Percentiles rank a stretch among this genome's conserved stretches.
phyloP scores from a whole-genome alignment of 2,113 vertebrate genomes.

The Zapus hudsonius region DNA sequence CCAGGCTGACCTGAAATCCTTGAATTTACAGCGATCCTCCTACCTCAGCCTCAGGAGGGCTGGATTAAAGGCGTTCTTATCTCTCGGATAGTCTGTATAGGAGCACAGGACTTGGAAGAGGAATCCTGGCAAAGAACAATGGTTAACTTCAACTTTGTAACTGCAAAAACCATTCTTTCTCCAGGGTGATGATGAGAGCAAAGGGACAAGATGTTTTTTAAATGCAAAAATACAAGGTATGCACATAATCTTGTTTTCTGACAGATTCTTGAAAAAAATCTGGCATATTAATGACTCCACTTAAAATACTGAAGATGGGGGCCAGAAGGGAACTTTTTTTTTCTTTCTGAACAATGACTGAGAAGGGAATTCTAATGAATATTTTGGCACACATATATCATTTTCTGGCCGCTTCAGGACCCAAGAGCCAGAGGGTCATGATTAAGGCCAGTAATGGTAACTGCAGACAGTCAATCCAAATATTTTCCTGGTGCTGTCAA shows the following conservation, averaged over 20 bases:
- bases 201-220: constrained; percentile 60
- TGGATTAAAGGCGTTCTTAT: not conserved
- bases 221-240: constrained; percentile 73
- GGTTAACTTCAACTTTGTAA: constrained; percentile 34
- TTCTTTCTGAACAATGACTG: constrained; percentile 82
- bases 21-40: no score
- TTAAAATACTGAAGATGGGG: constrained; percentile 79
- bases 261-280: constrained; percentile 77
- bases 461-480: constrained; percentile 85
- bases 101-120: not conserved
- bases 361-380: constrained; percentile 87
- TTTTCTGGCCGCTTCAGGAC: constrained; percentile 86
- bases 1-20: no score
- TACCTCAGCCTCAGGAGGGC: no score
- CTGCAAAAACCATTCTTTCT: constrained; percentile 60
- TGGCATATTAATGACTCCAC: constrained; percentile 77
- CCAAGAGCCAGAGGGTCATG: constrained; percentile 86
- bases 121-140: constrained; percentile 28
- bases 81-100: constrained; percentile 44
- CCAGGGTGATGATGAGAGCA: constrained; percentile 51
- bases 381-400: constrained; percentile 82
- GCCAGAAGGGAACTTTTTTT: constrained; percentile 83
- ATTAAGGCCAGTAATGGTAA: constrained; percentile 88
- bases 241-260: constrained; percentile 77
- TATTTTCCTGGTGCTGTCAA: constrained; percentile 85